Evolutionary conservation across 2,888 invertebrate species (phyloP).

Genomic region (Oscheius onirici): DNA sequence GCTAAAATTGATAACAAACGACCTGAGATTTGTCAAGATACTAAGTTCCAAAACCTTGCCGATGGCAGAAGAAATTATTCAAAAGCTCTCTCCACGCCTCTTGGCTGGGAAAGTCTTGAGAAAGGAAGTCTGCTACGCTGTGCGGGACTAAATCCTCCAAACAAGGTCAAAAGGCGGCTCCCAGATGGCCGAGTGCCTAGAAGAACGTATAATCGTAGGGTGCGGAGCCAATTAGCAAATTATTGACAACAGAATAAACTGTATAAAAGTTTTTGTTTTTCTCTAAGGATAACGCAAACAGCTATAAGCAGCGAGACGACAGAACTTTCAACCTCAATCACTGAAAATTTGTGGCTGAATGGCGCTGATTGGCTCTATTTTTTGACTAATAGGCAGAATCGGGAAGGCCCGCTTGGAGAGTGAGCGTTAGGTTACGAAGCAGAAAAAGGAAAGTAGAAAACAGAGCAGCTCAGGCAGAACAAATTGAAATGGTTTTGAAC

Average conservation of each 20-base stretch:
- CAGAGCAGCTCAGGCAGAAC: background rate
- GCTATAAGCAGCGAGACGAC: background rate
- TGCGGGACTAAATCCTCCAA: constrained; percentile 3
- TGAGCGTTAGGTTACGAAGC: background rate
- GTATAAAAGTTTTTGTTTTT: background rate
- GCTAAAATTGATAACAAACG: constrained; percentile 4
- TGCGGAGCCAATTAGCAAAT: constrained; percentile 21
- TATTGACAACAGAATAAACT: constrained; percentile 5
- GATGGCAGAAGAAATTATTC: constrained; percentile 4
- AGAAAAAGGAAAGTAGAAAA: background rate
- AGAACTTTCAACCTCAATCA: constrained; percentile 15
- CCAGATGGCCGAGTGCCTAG: constrained; percentile 32
- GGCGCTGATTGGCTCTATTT: constrained; percentile 31
- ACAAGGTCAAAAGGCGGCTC: constrained; percentile 33
- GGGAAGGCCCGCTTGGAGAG: background rate
- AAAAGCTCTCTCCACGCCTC: background rate
- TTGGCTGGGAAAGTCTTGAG: background rate
- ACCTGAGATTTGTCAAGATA: too few relatives aligned
- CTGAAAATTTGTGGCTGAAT: constrained; percentile 26
- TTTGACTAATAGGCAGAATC: constrained; percentile 25
- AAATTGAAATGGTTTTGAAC: too few relatives aligned
- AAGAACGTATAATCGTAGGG: constrained; percentile 30
- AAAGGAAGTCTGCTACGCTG: background rate
- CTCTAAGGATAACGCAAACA: background rate
- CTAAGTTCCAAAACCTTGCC: too few relatives aligned